Evolutionary conservation across 2,113 vertebrate genomes (phyloP), one percentile per base, ranked within the genome.

Genomic region (Alosa alosa): DNA sequence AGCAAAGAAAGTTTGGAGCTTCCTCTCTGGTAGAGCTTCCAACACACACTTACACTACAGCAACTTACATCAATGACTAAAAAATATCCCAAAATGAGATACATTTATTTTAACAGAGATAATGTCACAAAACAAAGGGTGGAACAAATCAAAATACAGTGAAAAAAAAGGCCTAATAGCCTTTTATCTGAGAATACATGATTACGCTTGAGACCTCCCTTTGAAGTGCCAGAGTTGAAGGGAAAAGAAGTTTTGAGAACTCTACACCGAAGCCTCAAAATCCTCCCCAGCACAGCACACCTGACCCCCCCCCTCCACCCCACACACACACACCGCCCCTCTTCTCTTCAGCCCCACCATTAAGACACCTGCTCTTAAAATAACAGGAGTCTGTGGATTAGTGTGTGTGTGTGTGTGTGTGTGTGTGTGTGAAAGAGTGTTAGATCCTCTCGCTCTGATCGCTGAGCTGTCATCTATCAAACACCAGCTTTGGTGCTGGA

Each of bases 361-460:
- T 72, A 36, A 72, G 64, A 72, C 64, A 72, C 64, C 64, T 72
- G 64, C 25, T 72, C 64, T 25, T 72, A 36, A 25, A 72, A 72
- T 72, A 72, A 25, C 57, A 17, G 6, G 11, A 57, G 57, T 22
- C 20, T n/a, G 20, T 25, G 57, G 57, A 22, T 64, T 64, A 64
- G 22, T 8, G 20, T 22, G 57, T n/a, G 57, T 55, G 52, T 18
- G 64, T 60, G 22, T 60, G 10, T 72, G 25, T 10, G 25, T 72
- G 64, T 25, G n/a, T 64, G n/a, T 31, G n/a, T 10, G n/a, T 9
- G 64, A 10, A 25, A 7, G 64, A 11, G 64, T 72, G 25, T 36
- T 11, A 64, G 57, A 64, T n/a, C 25, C 25, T 25, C n/a, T 25
- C 25, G 31, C 31, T 36, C 64, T 72, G 25, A 72, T 31, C 25